These are phyloP conservation scores for Lamproptera curius DNA, from an alignment of 2,888 invertebrate species.

Conservation along the genomic window DNA sequence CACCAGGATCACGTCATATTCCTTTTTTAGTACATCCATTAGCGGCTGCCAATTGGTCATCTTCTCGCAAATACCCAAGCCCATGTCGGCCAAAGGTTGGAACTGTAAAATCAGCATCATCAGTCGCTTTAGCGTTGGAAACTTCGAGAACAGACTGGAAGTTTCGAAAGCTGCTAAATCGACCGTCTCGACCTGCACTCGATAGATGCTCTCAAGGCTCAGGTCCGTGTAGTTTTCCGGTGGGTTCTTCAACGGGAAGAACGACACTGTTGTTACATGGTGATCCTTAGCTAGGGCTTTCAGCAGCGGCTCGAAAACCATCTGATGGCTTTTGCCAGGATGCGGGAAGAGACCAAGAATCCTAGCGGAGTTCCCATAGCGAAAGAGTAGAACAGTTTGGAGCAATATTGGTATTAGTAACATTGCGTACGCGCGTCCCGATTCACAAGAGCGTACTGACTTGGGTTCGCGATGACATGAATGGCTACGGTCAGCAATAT, in stretches of 20 bases:
- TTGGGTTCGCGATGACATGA: background rate
- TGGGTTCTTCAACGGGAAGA: constrained; percentile 72
- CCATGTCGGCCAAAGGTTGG: constrained; percentile 45
- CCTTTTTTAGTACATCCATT: constrained; percentile 28
- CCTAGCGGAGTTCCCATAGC: constrained; percentile 53
- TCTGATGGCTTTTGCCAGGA: constrained; percentile 80
- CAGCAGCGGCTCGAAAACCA: constrained; percentile 77
- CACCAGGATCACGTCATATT: constrained; percentile 73
- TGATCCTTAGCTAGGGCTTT: constrained; percentile 78
- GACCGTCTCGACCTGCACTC: constrained; percentile 49
- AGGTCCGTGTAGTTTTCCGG: constrained; percentile 63
- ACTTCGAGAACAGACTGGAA: constrained; percentile 33
- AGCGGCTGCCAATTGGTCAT: constrained; percentile 30
- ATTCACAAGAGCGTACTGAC: constrained; percentile 29
- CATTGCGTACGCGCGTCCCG: constrained; percentile 39
- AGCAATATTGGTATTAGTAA: constrained; percentile 26
- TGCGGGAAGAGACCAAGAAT: constrained; percentile 80
- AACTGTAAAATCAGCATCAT: constrained; percentile 45
- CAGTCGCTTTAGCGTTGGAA: constrained; percentile 29
- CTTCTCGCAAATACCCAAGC: constrained; percentile 46
- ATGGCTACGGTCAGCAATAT: constrained; percentile 5
- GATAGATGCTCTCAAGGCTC: constrained; percentile 56
- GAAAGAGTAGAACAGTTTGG: constrained; percentile 29
- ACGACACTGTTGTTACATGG: constrained; percentile 78
- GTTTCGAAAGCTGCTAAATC: constrained; percentile 48